Conservation (phyloP, 2,888 invertebrate species). For the Cremastobaeus sp. region DNA sequence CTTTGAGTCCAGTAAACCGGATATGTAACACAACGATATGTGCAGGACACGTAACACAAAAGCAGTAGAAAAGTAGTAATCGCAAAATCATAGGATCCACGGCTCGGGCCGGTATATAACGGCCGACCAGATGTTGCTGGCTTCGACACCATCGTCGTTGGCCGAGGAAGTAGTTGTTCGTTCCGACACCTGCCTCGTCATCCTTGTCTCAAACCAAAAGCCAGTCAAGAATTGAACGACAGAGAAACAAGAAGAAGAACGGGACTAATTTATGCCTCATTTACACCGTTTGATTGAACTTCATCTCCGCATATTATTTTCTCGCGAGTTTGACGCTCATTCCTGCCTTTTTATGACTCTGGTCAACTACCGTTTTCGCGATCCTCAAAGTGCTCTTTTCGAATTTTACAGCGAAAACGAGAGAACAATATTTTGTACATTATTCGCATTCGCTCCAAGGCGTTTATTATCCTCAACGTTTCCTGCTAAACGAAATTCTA, state of each 20-base stretch:
- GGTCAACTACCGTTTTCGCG: slow-evolving; percentile 43
- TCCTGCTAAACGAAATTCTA: too few relatives aligned
- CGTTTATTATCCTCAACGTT: too few relatives aligned
- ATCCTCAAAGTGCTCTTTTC: slow-evolving; percentile 44
- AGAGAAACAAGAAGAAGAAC: slow-evolving; percentile 47
- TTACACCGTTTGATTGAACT: slow-evolving; percentile 65
- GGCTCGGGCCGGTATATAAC: slow-evolving; percentile 66
- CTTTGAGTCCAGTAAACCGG: slow-evolving; percentile 48
- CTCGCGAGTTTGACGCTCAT: slow-evolving; percentile 54
- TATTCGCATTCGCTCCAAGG: too few relatives aligned
- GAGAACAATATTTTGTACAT: too few relatives aligned
- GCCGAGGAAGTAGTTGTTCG: slow-evolving; percentile 71
- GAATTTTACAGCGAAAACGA: slow-evolving; percentile 46
- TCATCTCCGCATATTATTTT: slow-evolving; percentile 52
- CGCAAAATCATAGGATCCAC: slow-evolving; percentile 69
- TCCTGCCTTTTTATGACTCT: slow-evolving; percentile 51
- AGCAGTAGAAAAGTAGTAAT: slow-evolving; percentile 65
- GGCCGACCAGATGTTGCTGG: slow-evolving; percentile 71
- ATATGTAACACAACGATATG: slow-evolving; percentile 46
- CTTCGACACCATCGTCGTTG: slow-evolving; percentile 56
- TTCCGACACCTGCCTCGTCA: slow-evolving; percentile 74
- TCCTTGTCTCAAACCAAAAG: slow-evolving; percentile 59
- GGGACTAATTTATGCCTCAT: slow-evolving; percentile 67
- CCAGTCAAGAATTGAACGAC: slow-evolving; percentile 26
- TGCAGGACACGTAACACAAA: slow-evolving; percentile 57